Evolutionary conservation across 2,113 vertebrate genomes (phyloP).

Genomic region (Syngnathus floridae): DNA sequence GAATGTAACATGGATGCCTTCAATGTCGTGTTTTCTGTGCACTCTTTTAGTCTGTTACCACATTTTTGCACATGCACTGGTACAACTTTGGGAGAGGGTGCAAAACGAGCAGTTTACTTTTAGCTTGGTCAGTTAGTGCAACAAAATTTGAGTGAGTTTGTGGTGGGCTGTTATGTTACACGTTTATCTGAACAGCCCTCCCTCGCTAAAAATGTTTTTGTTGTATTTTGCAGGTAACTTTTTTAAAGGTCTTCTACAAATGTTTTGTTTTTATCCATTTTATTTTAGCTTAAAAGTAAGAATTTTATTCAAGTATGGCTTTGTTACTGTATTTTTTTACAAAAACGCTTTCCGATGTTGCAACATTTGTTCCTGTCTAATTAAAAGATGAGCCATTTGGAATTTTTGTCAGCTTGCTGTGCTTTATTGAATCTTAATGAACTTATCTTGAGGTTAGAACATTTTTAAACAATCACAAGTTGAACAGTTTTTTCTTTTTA

Average conservation of each 20-base stretch:
- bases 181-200: slow-evolving; percentile 26
- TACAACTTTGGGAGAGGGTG: neutral
- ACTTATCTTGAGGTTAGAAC: too few relatives aligned
- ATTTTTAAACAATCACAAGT: neutral
- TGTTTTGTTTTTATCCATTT: slow-evolving; percentile 39
- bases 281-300: slow-evolving; percentile 15
- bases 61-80: slow-evolving; percentile 24
- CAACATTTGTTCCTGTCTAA: neutral
- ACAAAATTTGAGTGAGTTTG: slow-evolving; percentile 12
- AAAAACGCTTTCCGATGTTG: too few relatives aligned
- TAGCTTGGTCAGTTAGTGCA: slow-evolving; percentile 25
- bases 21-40: slow-evolving; percentile 14
- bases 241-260: slow-evolving; percentile 32
- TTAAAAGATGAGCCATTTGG: slow-evolving; percentile 3
- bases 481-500: neutral
- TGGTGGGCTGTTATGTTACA: slow-evolving; percentile 21
- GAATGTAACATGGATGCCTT: slow-evolving; percentile 48
- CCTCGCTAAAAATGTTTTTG: slow-evolving; percentile 27
- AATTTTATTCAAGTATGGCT: neutral
- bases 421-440: neutral
- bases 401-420: neutral
- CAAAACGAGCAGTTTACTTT: slow-evolving; percentile 32
- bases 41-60: neutral
- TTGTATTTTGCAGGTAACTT: slow-evolving; percentile 11
- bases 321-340: neutral